Evolutionary conservation across 2,113 vertebrate genomes (phyloP).

Genomic region (Pollachius pollachius): DNA sequence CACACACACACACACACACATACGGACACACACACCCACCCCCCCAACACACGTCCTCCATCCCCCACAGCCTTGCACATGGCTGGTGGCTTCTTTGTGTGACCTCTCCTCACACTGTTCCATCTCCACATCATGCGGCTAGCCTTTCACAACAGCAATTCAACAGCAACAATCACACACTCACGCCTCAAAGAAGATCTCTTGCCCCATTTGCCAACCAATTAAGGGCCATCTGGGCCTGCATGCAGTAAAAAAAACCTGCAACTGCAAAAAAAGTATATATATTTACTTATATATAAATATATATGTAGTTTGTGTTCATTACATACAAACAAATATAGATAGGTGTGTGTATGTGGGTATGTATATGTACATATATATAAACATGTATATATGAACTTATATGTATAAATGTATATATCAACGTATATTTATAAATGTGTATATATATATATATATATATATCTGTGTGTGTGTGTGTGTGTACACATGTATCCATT

Average conservation of each 20-base stretch:
- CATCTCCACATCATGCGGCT: constrained; percentile 81
- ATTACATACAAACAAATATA: too few species aligned
- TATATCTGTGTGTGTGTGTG: constrained; percentile 50
- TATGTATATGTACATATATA: too few species aligned
- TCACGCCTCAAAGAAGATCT: constrained; percentile 89
- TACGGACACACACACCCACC: constrained; percentile 26
- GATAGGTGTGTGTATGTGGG: too few species aligned
- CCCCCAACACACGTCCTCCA: constrained; percentile 3
- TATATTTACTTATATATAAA: not conserved
- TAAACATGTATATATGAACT: too few species aligned
- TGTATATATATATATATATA: too few species aligned
- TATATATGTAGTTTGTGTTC: too few species aligned
- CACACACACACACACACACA: constrained; percentile 52
- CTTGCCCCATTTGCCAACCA: constrained; percentile 89
- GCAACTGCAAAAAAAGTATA: not conserved
- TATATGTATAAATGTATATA: too few species aligned
- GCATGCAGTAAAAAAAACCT: constrained; percentile 61
- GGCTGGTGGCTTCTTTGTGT: constrained; percentile 88
- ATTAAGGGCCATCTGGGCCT: constrained; percentile 93
- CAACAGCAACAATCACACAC: constrained; percentile 93
- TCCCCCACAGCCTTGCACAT: constrained; percentile 61
- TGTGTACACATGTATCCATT: constrained; percentile 9
- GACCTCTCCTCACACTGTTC: constrained; percentile 85
- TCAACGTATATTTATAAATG: too few species aligned
- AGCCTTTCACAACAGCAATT: constrained; percentile 91